These are phyloP conservation scores for Amazona finschi DNA, from an alignment of 2,797 vertebrate species.

Conservation along the genomic window DNA sequence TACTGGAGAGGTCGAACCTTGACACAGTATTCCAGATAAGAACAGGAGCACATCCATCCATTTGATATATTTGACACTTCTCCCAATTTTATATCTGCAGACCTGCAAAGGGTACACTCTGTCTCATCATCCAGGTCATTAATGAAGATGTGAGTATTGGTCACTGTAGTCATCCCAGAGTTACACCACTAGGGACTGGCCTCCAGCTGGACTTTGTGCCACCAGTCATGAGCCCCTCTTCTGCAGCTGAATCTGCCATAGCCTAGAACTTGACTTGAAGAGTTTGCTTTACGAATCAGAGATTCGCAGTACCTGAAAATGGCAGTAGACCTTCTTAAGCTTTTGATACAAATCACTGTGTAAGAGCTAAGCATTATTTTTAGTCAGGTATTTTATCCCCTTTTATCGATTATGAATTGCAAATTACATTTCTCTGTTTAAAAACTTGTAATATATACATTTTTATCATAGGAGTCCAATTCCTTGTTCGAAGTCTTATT, in stretches of 20 bases:
- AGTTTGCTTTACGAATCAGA: neutral
- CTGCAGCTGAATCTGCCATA: neutral
- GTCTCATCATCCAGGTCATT: neutral
- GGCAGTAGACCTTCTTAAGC: neutral
- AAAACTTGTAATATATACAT: neutral
- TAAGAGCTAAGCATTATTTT: neutral
- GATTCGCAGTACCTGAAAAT: neutral
- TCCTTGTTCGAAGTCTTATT: neutral
- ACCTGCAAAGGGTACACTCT: neutral
- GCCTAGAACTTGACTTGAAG: neutral
- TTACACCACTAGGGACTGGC: neutral
- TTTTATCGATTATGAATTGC: neutral
- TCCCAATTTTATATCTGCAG: neutral
- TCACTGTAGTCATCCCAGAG: neutral
- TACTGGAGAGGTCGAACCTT: neutral
- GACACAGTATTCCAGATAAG: neutral
- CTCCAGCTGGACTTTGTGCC: neutral
- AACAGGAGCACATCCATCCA: neutral
- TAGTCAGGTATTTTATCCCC: neutral
- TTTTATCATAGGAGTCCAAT: neutral
- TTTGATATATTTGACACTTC: neutral
- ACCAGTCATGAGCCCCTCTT: fast-evolving
- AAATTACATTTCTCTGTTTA: neutral
- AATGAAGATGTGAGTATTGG: neutral
- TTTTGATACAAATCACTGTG: neutral